Percentiles rank a stretch among this genome's conserved stretches.
Evolutionary conservation across 2,113 vertebrate species (phyloP).

Genomic region (Burhinus bistriatus): DNA sequence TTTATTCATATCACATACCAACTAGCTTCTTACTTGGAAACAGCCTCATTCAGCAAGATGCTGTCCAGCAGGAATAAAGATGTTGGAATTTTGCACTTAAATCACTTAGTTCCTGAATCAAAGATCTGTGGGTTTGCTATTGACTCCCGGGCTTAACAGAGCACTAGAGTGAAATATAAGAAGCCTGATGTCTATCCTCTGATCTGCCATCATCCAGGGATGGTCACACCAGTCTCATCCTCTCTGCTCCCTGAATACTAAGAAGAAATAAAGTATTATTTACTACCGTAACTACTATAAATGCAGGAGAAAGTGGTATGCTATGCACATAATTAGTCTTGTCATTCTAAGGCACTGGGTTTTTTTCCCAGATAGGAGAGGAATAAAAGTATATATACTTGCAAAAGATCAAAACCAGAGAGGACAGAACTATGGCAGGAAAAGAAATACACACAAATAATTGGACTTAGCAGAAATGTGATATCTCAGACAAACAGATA

Average conservation of each 20-base stretch:
- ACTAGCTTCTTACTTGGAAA: background rate
- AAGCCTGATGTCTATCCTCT: background rate
- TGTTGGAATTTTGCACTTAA: background rate
- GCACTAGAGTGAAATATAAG: background rate
- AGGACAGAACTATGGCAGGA: background rate
- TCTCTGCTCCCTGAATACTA: background rate
- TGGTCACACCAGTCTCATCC: fast-evolving
- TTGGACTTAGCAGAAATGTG: background rate
- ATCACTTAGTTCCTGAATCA: background rate
- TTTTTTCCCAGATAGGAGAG: background rate
- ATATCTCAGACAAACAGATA: background rate
- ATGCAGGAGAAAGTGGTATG: background rate
- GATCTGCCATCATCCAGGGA: background rate
- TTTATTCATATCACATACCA: background rate
- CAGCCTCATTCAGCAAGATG: background rate
- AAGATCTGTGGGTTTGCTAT: background rate
- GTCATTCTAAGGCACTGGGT: background rate
- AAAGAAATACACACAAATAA: slow-evolving; percentile 4
- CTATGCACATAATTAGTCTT: background rate
- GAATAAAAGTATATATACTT: background rate
- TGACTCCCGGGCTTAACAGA: background rate
- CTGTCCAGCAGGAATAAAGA: background rate
- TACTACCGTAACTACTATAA: background rate
- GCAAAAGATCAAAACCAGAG: slow-evolving; percentile 12
- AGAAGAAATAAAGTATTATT: slow-evolving; percentile 12